phyloP scores from a whole-genome alignment of 1,140 invertebrate genomes.

The Chelonus insularis region DNA sequence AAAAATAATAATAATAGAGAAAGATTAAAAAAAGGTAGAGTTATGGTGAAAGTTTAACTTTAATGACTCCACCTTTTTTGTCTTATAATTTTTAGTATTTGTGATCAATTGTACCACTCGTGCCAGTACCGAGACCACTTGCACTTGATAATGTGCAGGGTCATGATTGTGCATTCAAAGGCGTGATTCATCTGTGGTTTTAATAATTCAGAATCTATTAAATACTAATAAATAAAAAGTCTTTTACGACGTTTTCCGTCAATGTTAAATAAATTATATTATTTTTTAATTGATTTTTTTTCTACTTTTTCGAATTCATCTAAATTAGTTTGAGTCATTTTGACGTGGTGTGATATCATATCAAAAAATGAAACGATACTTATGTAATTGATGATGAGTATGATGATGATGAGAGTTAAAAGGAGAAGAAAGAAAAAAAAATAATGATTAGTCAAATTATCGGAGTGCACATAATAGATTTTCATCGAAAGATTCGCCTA shows the following conservation, averaged over 20 bases:
- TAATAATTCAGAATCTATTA: constrained; percentile 13
- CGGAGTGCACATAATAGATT: not conserved
- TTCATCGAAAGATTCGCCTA: constrained; percentile 12
- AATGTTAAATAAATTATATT: not conserved
- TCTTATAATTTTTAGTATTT: constrained; percentile 18
- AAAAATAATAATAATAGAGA: not conserved
- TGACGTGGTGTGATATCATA: constrained; percentile 29
- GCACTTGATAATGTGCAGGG: constrained; percentile 9
- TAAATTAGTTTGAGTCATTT: constrained; percentile 27
- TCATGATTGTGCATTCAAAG: constrained; percentile 24
- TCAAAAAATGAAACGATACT: constrained; percentile 21
- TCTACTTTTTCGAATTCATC: not conserved
- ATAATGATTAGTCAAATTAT: constrained; percentile 26
- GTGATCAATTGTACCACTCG: constrained; percentile 26
- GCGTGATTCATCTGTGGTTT: constrained; percentile 19
- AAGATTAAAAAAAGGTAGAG: too few relatives aligned
- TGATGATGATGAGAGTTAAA: constrained; percentile 1
- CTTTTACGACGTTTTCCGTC: not conserved
- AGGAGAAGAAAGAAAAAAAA: not conserved
- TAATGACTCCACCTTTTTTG: constrained; percentile 1
- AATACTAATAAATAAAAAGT: too few relatives aligned
- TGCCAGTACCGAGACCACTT: constrained; percentile 26
- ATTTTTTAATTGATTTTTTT: not conserved
- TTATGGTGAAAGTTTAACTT: not conserved
- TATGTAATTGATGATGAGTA: not conserved